phyloP scores from a whole-genome alignment of 2,113 vertebrate genomes.

The Saguinus midas region DNA sequence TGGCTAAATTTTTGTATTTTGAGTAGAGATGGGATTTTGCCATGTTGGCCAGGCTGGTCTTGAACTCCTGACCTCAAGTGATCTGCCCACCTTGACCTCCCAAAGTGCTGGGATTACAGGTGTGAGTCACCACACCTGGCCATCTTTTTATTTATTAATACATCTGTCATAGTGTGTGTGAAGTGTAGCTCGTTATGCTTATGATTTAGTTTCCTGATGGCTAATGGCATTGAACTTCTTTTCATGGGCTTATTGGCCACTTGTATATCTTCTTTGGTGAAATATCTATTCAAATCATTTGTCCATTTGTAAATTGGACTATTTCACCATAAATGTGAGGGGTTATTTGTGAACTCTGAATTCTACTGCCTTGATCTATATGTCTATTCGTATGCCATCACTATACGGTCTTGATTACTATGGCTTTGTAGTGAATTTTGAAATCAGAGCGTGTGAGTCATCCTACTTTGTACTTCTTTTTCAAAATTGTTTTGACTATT shows the following conservation, averaged over 20 bases:
- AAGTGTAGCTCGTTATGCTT: neutral
- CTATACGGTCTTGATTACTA: slow-evolving; percentile 12
- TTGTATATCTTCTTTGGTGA: slow-evolving; percentile 12
- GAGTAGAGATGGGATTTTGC: no score
- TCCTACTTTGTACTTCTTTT: slow-evolving; percentile 18
- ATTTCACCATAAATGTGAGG: neutral
- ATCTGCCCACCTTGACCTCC: no score
- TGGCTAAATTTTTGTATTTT: no score
- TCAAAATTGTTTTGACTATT: slow-evolving; percentile 9
- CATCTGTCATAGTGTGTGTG: neutral
- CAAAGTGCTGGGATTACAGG: no score
- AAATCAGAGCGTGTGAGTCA: neutral
- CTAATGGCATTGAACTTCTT: slow-evolving; percentile 1
- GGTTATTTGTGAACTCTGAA: slow-evolving; percentile 1
- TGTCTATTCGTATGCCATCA: neutral
- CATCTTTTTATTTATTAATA: no score
- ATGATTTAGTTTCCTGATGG: slow-evolving; percentile 5
- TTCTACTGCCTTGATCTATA: neutral
- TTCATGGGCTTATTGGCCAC: neutral
- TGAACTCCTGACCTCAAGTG: no score
- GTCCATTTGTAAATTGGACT: slow-evolving; percentile 23
- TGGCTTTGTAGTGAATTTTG: slow-evolving; percentile 33
- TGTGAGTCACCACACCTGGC: no score
- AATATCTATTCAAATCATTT: neutral
- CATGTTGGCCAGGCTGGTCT: no score